These are phyloP conservation scores for Drosophila kepulauana DNA, from an alignment of 1,140 invertebrate genomes.

Conservation along the genomic window DNA sequence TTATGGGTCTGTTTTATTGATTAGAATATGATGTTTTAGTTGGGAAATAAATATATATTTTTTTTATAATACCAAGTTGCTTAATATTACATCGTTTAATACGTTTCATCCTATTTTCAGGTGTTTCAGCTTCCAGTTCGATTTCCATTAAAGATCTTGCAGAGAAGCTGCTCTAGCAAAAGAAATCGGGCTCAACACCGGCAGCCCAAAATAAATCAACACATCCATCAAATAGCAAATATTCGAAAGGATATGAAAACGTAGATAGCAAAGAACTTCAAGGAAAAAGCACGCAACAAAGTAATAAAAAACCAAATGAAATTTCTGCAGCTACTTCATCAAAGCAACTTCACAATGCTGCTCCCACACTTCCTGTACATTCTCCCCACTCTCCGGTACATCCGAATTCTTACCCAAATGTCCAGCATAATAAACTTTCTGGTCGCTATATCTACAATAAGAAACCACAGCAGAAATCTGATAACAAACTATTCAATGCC, in stretches of 20 bases:
- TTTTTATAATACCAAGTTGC: background rate
- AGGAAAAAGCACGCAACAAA: constrained; percentile 39
- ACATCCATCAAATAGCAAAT: constrained; percentile 45
- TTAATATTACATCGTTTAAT: constrained; percentile 6
- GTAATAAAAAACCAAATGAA: constrained; percentile 50
- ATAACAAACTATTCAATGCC: constrained; percentile 27
- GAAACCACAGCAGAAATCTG: constrained; percentile 35
- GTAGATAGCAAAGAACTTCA: constrained; percentile 37
- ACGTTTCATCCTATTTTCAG: constrained; percentile 61
- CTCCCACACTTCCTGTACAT: constrained; percentile 71
- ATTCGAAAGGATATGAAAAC: constrained; percentile 50
- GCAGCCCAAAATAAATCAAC: constrained; percentile 52
- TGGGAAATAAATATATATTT: too few species aligned
- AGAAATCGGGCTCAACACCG: constrained; percentile 86
- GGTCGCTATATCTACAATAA: constrained; percentile 76
- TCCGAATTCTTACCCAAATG: constrained; percentile 53
- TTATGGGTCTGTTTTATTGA: background rate
- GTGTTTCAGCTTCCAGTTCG: constrained; percentile 89
- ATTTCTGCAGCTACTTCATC: constrained; percentile 42
- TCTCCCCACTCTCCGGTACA: constrained; percentile 74
- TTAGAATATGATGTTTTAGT: background rate
- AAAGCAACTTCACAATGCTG: constrained; percentile 58
- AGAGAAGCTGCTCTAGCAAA: constrained; percentile 92
- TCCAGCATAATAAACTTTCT: constrained; percentile 69
- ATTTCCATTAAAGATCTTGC: constrained; percentile 91